Evolutionary conservation across 2,888 invertebrate species (phyloP).

Genomic region (Habroteleia sp.): DNA sequence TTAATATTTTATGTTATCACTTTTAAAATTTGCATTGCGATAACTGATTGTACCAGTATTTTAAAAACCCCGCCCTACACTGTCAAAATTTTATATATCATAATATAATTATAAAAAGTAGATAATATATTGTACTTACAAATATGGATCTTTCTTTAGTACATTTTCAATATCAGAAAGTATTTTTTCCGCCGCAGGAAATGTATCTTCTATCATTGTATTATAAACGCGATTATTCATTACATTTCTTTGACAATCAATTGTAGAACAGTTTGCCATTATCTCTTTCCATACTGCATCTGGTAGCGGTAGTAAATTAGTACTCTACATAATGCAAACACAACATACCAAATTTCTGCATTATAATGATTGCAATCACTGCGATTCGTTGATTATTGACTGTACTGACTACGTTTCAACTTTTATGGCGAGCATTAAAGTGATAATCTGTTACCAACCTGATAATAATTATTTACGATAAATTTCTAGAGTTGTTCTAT

Average conservation of each 20-base stretch:
- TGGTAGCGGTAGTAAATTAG: no score
- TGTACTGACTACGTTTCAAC: no score
- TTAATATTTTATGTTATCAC: neutral
- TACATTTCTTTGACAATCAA: conserved; percentile 69
- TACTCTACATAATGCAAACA: conserved; percentile 50
- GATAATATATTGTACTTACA: conserved; percentile 84
- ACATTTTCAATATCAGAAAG: conserved; percentile 88
- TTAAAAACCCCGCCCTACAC: conserved; percentile 55
- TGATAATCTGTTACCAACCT: conserved; percentile 24
- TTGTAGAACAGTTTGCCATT: conserved; percentile 60
- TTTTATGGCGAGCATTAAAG: conserved; percentile 21
- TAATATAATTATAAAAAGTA: no score
- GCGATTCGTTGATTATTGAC: no score
- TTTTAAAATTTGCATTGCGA: neutral
- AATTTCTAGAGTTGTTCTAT: no score
- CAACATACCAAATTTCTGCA: conserved; percentile 51
- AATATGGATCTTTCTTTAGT: conserved; percentile 87
- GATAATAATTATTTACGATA: neutral
- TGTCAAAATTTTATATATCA: conserved; percentile 1
- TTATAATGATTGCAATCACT: conserved; percentile 21
- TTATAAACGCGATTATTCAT: conserved; percentile 65
- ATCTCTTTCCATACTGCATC: conserved; percentile 55
- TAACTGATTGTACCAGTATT: conserved; percentile 22
- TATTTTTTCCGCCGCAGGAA: conserved; percentile 90
- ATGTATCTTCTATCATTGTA: conserved; percentile 85